Evolutionary conservation across 2,113 vertebrate species (phyloP).

Genomic region (Xiphophorus maculatus): DNA sequence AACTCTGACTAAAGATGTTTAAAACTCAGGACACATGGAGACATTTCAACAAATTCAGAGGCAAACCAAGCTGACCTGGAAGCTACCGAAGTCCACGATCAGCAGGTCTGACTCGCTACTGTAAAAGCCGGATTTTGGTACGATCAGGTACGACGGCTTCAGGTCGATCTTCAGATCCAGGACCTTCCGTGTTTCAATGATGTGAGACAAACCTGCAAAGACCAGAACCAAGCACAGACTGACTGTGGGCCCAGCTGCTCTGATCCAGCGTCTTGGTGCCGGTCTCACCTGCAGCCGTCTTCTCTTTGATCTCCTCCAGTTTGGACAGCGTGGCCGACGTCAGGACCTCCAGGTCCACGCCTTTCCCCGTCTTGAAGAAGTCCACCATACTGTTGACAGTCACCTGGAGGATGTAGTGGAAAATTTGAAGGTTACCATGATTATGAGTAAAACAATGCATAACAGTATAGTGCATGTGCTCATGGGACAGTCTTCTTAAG

Average conservation of each 20-base stretch:
- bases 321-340: slow-evolving; percentile 93
- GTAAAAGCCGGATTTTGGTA: slow-evolving; percentile 90
- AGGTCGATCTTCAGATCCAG: slow-evolving; percentile 90
- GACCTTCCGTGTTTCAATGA: slow-evolving; percentile 95
- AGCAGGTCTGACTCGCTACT: slow-evolving; percentile 83
- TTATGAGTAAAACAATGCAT: too few species aligned
- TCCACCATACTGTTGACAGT: slow-evolving; percentile 91
- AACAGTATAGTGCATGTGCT: too few species aligned
- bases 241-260: background rate
- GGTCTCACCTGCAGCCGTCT: slow-evolving; percentile 87
- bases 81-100: slow-evolving; percentile 94
- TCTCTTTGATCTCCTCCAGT: slow-evolving; percentile 96
- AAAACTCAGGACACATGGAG: background rate
- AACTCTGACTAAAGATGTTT: background rate
- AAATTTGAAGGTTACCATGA: too few species aligned
- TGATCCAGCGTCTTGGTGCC: background rate
- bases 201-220: slow-evolving; percentile 87
- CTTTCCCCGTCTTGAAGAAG: slow-evolving; percentile 89
- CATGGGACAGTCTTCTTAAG: too few species aligned
- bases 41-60: background rate
- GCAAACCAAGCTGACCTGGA: slow-evolving; percentile 79
- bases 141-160: slow-evolving; percentile 92
- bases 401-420: slow-evolving; percentile 70
- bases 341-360: slow-evolving; percentile 90
- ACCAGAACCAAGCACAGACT: slow-evolving; percentile 14